Evolutionary conservation across 2,888 invertebrate genomes (phyloP), one percentile per base, ranked within the genome.

Genomic region (Rhaphigaster nebulosa): DNA sequence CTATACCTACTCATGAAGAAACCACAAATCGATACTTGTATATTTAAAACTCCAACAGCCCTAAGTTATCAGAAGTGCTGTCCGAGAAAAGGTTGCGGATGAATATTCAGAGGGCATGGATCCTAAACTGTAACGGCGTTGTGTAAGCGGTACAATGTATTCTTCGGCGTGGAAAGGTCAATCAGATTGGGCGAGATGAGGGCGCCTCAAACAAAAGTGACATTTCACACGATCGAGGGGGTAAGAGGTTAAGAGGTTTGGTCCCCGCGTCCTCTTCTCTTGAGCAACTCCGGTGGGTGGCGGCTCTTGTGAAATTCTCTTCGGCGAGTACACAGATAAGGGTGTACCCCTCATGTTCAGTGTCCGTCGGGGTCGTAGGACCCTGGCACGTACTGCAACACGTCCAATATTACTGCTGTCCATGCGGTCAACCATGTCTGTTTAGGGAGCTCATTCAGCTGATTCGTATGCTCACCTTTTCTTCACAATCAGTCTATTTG

Each of bases 161-260:
- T 76, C 70, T 76, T 76, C 38, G 70, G 20, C 34, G 70, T 38
- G 70, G 70, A 76, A 76, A 76, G 70, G 70, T 76, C 70, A 76
- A 76, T 76, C 70, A 76, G 70, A 76, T 65, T 76, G 70, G 34
- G 38, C 18, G 34, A 38, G 70, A 76, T 76, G 65, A 65, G 65
- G 65, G n/a, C 29, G 1, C 38, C 38, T 76, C 70, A 76, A 76
- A 76, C 34, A 76, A 76, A 76, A 76, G 70, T 76, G 70, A 76
- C 70, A 76, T 76, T 76, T 76, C 70, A 76, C 70, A 76, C 26
- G 70, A 76, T 23, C 20, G 23, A 76, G 65, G 10, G 29, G 29
- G 29, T 29, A 65, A 15, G 38, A 76, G 70, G 70, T 76, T 76
- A 76, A 76, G 34, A 76, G 70, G 34, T 76, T 76, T 38, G 70